Percentiles rank a stretch among this genome's conserved stretches.
Evolutionary conservation across 2,888 invertebrate genomes (phyloP).

Genomic region (Ormyrus pomaceus): DNA sequence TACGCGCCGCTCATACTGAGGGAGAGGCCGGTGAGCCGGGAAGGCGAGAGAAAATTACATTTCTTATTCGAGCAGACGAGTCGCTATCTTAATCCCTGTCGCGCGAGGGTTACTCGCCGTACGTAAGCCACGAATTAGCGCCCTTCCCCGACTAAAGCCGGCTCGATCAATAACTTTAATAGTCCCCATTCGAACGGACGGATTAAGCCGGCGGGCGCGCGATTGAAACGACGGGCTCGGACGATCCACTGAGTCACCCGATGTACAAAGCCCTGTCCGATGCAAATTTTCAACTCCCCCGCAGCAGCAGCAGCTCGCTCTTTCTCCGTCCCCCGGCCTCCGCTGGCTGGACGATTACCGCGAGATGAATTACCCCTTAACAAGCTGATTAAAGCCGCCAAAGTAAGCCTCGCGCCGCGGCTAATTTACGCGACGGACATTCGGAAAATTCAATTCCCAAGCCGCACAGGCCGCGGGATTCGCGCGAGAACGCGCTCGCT

Average conservation of each 20-base stretch:
- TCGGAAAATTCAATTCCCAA: slow-evolving; percentile 8
- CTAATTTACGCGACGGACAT: slow-evolving; percentile 5
- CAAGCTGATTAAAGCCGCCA: slow-evolving; percentile 29
- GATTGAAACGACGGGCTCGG: slow-evolving; percentile 37
- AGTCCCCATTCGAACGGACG: slow-evolving; percentile 46
- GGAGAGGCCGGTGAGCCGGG: background rate
- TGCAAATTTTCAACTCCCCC: slow-evolving; percentile 40
- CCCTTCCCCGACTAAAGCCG: slow-evolving; percentile 47
- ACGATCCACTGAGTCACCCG: slow-evolving; percentile 40
- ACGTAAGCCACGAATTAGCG: slow-evolving; percentile 56
- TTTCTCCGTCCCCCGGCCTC: background rate
- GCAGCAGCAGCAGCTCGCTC: background rate
- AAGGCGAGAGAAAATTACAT: slow-evolving; percentile 47
- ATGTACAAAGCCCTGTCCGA: slow-evolving; percentile 21
- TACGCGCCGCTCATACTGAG: slow-evolving; percentile 17
- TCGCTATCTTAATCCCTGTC: slow-evolving; percentile 48
- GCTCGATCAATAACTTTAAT: slow-evolving; percentile 55
- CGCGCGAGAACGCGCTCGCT: too few species aligned
- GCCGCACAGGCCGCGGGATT: too few species aligned
- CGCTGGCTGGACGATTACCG: background rate
- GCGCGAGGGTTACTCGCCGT: slow-evolving; percentile 35
- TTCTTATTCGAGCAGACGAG: slow-evolving; percentile 43
- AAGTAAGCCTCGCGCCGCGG: background rate
- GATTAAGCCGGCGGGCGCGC: slow-evolving; percentile 38
- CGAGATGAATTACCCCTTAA: slow-evolving; percentile 33